Conservation (phyloP, 2,888 invertebrate genomes). For the Tachystola acroxantha region DNA sequence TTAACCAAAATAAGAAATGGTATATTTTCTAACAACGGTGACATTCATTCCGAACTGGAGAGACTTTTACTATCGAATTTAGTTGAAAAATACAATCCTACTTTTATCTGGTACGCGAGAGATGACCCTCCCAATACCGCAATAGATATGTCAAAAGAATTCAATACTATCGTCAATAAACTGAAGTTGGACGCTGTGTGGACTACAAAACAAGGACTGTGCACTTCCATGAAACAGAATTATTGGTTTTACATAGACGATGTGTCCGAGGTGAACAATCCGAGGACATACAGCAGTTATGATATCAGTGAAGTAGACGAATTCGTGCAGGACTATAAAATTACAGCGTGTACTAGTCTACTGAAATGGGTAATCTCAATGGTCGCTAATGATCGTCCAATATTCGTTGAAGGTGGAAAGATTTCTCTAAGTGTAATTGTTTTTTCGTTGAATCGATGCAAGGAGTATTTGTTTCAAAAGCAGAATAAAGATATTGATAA, state of each 20-base stretch:
- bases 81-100: conserved; percentile 48
- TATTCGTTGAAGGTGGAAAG: conserved; percentile 72
- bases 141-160: conserved; percentile 40
- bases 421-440: conserved; percentile 78
- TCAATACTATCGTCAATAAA: conserved; percentile 50
- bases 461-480: conserved; percentile 78
- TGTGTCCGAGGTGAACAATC: conserved; percentile 82
- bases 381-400: conserved; percentile 49
- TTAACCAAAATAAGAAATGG: conserved; percentile 49
- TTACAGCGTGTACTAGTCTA: conserved; percentile 87
- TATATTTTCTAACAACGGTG: conserved; percentile 29
- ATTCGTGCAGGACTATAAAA: conserved; percentile 85
- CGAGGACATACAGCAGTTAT: conserved; percentile 83
- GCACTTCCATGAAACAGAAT: conserved; percentile 76
- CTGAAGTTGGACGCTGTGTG: conserved; percentile 53
- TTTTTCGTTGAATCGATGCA: conserved; percentile 84
- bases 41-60: conserved; percentile 50
- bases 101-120: conserved; percentile 57
- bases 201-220: conserved; percentile 68
- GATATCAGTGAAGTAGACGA: conserved; percentile 76
- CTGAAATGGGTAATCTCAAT: conserved; percentile 78
- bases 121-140: conserved; percentile 31
- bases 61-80: conserved; percentile 58
- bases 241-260: conserved; percentile 81
- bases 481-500: conserved; percentile 83